Evolutionary conservation across 1,140 invertebrate genomes (phyloP).

Genomic region (Bombus confusus): DNA sequence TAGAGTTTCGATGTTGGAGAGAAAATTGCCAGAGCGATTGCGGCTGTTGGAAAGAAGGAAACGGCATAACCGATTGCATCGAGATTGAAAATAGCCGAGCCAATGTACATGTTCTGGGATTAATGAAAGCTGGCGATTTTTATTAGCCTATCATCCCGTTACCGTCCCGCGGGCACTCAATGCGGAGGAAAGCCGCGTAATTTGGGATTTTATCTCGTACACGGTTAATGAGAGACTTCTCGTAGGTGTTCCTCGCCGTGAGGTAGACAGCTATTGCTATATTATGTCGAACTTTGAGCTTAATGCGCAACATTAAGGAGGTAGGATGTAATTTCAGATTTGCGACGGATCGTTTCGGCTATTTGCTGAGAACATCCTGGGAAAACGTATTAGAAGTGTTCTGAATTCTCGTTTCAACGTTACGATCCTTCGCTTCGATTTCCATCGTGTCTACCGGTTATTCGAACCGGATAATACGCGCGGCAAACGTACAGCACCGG

Average conservation of each 20-base stretch:
- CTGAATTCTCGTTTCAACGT: not conserved
- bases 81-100: not conserved
- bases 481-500: not conserved
- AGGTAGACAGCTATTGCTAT: slow-evolving; percentile 31
- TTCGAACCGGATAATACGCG: not conserved
- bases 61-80: not conserved
- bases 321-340: slow-evolving; percentile 49
- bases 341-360: slow-evolving; percentile 44
- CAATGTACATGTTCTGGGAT: not conserved
- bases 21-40: not conserved
- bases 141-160: slow-evolving; percentile 18
- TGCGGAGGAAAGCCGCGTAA: slow-evolving; percentile 19
- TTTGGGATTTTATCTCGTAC: slow-evolving; percentile 47
- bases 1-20: not conserved
- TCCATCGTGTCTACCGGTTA: slow-evolving; percentile 3
- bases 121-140: slow-evolving; percentile 11
- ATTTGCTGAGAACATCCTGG: slow-evolving; percentile 32
- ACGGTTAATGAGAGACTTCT: slow-evolving; percentile 41
- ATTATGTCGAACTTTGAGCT: slow-evolving; percentile 44
- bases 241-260: slow-evolving; percentile 43
- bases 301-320: not conserved
- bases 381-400: slow-evolving; percentile 46
- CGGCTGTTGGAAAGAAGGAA: not conserved
- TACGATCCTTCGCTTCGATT: not conserved
- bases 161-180: not conserved